These are phyloP conservation scores for Omphaloscelis lunosa DNA, from an alignment of 2,888 invertebrate species.

Conservation along the genomic window DNA sequence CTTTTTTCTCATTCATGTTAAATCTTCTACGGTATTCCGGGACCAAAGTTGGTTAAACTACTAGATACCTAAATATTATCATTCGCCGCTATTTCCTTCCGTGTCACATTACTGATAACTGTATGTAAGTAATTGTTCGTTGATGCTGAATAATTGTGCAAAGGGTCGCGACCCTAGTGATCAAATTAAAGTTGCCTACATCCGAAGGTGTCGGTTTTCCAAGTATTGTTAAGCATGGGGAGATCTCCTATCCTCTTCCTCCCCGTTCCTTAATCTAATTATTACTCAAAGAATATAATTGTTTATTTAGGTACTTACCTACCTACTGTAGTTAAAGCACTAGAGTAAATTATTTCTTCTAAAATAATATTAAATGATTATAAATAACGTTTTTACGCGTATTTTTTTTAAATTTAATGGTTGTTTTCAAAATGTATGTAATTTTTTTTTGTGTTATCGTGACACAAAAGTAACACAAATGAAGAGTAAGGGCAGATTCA, in stretches of 20 bases:
- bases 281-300: neutral
- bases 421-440: too few species aligned
- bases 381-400: neutral
- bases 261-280: neutral
- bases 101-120: neutral
- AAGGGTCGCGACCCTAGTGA: conserved; percentile 5
- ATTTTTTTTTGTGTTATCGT: too few species aligned
- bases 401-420: too few species aligned
- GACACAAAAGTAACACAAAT: too few species aligned
- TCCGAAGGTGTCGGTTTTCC: neutral
- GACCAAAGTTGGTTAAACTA: neutral
- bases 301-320: neutral
- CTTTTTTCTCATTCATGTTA: neutral
- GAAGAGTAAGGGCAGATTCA: too few species aligned
- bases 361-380: neutral
- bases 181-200: conserved; percentile 14
- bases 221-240: neutral
- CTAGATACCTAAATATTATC: neutral
- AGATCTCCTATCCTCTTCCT: neutral
- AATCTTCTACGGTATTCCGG: neutral
- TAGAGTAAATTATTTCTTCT: neutral
- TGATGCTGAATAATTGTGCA: conserved; percentile 18
- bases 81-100: neutral
- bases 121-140: conserved; percentile 15
- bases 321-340: neutral